A percentile compares a stretch with the other conserved stretches of the same genome.
Conservation (phyloP, 2,888 invertebrate species). For the Laspeyria flexula region DNA sequence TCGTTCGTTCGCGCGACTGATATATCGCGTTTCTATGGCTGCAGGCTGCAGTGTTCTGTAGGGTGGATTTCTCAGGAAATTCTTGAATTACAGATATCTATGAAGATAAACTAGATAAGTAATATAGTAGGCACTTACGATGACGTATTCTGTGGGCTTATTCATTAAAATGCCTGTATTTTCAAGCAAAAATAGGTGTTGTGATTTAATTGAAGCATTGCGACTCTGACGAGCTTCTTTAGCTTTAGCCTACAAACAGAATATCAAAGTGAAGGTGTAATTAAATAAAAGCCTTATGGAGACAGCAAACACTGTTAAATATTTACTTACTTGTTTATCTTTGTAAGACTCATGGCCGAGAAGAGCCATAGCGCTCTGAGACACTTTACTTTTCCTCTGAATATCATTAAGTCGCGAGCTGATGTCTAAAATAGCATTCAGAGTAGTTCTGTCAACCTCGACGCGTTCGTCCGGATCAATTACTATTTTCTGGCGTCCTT, state of each 20-base stretch:
- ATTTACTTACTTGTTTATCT: conserved; percentile 82
- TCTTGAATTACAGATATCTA: too few relatives aligned
- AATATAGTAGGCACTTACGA: conserved; percentile 65
- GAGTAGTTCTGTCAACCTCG: conserved; percentile 71
- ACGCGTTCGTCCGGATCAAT: conserved; percentile 47
- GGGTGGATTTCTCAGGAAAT: too few relatives aligned
- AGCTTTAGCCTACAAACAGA: conserved; percentile 83
- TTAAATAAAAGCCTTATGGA: too few relatives aligned
- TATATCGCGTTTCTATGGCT: too few relatives aligned
- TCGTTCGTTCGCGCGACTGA: too few relatives aligned
- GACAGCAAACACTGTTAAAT: too few relatives aligned
- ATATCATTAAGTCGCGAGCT: conserved; percentile 69
- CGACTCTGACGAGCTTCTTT: conserved; percentile 86
- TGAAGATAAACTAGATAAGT: too few relatives aligned
- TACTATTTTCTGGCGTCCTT: conserved; percentile 32
- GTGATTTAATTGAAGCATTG: conserved; percentile 72
- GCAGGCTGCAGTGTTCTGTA: too few relatives aligned
- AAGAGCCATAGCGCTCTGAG: conserved; percentile 74
- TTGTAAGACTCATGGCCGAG: conserved; percentile 79
- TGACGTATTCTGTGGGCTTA: conserved; percentile 82
- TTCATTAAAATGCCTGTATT: conserved; percentile 87
- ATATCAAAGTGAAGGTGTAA: conserved; percentile 12
- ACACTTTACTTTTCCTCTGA: conserved; percentile 71
- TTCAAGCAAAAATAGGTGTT: conserved; percentile 89
- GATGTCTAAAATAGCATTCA: conserved; percentile 77